Evolutionary conservation across 1,140 invertebrate genomes (phyloP), one percentile per base, ranked within the genome.

Genomic region (Parapsyche elsis): DNA sequence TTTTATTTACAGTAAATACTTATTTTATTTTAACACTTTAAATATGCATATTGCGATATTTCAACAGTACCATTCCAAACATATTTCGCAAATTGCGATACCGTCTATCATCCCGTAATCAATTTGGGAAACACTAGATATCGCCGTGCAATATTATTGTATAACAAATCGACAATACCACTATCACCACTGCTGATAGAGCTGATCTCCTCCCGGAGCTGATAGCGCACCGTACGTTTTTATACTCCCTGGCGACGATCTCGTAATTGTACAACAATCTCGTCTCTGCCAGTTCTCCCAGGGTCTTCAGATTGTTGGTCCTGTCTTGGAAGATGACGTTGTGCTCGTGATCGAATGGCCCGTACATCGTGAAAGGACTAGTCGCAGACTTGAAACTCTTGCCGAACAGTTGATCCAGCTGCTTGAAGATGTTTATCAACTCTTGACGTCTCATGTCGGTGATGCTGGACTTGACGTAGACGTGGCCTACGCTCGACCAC

Each of bases 311-410:
- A 64, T 83, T 87, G 77, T 89, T 88, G 0, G 92, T 93, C n/a
- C 86, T 89, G 84, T 92, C 93, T n/a, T 92, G 90, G 85, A 95
- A 95, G 30, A 95, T 85, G 1, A 94, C 86, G 84, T 93, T 88
- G 19, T 85, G 85, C 73, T 89, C 85, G 30, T 90, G 89, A 81
- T 94, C 92, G 80, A 90, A 94, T 5, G 89, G 84, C 0, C 92
- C 92, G 82, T 92, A 95, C 82, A 95, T 86, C 0, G 91, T 90
- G 76, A 94, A 93, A 14, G 92, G 88, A 9, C 89, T 89, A 0
- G 89, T 91, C 23, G 90, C 88, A 71, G 89, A 90, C 14, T 90
- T 90, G 70, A 89, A 90, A 49, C 88, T 88, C 83, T 90, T 90
- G 71, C 94, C 94, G 85, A 94, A 95, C 10, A 92, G 84, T 83